Base-by-base conservation (phyloP, 2,888 invertebrate genomes). In the Drosophila phalerata region DNA sequence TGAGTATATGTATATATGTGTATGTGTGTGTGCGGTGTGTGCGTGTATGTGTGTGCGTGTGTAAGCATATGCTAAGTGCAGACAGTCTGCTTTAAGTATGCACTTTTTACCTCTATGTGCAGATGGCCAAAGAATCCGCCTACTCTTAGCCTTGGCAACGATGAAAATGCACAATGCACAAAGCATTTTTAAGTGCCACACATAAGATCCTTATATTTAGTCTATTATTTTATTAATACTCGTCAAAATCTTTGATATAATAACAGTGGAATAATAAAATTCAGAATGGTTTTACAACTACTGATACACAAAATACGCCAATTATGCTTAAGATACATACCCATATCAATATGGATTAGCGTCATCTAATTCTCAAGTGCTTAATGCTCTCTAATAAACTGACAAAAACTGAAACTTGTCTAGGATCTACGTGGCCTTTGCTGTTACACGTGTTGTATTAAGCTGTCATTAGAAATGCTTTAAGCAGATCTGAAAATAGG, bases 1-100 rank as follows among this genome's bases (percentile, higher is more conserved):
- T 30, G 28, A 30, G 43, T 56, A 11, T 38, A 19, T 51, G 47
- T 17, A 34, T 19, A 19, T 13, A 13, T 19, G 11, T 19, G 19
- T 17, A 22, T 56, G 43, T 45, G n/a, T 22, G 17, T 15, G 22
- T 30, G 53, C 22, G 34, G 22, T 30, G 53, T 19, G 11, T 19
- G 19, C n/a, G 22, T 56, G 43, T 45, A n/a, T 22, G 17, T 15
- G 22, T 30, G 53, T 30, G 34, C 22, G 43, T 28, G 55, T 48
- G 15, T 55, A 43, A 56, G 43, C 43, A 75, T 79, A 68, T 76
- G 76, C 67, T 68, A 64, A 65, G 65, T 55, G 71, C 64, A 68
- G 66, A 72, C 76, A 76, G 77, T 53, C 55, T 53, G 60, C 53
- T 56, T 48, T 71, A 77, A 79, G 66, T 61, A 63, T 68, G 63